These are phyloP conservation scores for Anastrepha ludens DNA, from an alignment of 1,140 invertebrate species.

Conservation along the genomic window DNA sequence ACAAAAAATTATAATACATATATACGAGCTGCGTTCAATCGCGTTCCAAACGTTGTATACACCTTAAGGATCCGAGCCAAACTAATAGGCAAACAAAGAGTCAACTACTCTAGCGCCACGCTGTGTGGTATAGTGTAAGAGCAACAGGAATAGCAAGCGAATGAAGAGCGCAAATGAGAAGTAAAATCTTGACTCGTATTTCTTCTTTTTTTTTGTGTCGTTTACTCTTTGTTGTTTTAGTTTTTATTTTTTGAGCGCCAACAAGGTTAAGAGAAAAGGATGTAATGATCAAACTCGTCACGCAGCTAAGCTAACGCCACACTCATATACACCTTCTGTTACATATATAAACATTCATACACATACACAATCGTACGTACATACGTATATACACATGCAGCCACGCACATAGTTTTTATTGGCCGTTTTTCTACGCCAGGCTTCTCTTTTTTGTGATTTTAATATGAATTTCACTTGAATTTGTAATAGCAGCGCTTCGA, in stretches of 20 bases:
- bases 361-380: background rate
- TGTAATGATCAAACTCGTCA: background rate
- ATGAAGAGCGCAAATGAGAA: background rate
- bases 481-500: background rate
- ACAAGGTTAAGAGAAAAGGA: slow-evolving; percentile 9
- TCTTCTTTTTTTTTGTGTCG: background rate
- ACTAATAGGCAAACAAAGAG: background rate
- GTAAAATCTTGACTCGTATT: background rate
- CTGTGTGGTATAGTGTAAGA: background rate
- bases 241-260: background rate
- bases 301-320: background rate
- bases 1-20: background rate
- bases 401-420: background rate
- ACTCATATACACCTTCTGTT: background rate
- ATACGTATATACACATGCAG: background rate
- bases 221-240: background rate
- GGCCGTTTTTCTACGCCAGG: background rate
- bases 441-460: background rate
- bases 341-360: background rate
- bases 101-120: background rate
- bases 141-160: background rate
- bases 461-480: slow-evolving; percentile 47
- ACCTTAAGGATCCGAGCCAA: slow-evolving; percentile 21
- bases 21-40: background rate
- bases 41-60: slow-evolving; percentile 3